Base-by-base conservation (phyloP, 1,140 invertebrate genomes). In the Bilobella aurantiaca region DNA sequence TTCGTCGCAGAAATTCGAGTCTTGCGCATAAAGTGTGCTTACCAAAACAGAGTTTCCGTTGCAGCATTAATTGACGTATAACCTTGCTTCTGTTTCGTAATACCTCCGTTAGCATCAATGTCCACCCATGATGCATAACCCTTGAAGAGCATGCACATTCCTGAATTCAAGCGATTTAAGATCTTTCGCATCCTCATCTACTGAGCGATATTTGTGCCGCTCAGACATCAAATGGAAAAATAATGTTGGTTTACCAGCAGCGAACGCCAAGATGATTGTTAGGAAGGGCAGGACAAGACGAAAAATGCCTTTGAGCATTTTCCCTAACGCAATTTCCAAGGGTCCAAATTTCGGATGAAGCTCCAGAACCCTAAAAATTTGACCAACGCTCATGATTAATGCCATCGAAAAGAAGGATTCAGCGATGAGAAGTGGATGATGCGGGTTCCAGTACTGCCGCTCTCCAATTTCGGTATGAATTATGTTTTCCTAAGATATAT, bases 391-490 rank as follows among this genome's bases (percentile, higher is more conserved):
- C 79, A 89, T 85, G 59, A 89, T 86, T 46, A 86, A 86, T 8
- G 85, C 87, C 1, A 87, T 75, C 12, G 85, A 84, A 75, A 87
- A 88, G 27, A 86, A 79, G 21, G 85, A 85, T 76, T 89, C 87
- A 8, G 84, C 83, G 3, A 89, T 80, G 23, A 89, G 76, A 14
- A 85, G 83, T 3, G 87, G 85, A 75, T 89, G 86, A 62, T 83
- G 79, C 60, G 82, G 79, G 70, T 85, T 79, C 87, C 87, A 89
- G 66, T 84, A 82, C 71, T 86, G 84, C 42, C 86, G 76, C 70
- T 84, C 80, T 67, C 59, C 21, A 62, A 25, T 64, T 28, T 34
- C 16, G 3, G 3, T 8, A 8, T 34, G 31, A 2, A 62, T 29
- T 37, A 62, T 29, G 14, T 3, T 5, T 14, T 53, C 49, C 49